phyloP scores from a whole-genome alignment of 2,888 invertebrate species.

The Agrochola circellaris region DNA sequence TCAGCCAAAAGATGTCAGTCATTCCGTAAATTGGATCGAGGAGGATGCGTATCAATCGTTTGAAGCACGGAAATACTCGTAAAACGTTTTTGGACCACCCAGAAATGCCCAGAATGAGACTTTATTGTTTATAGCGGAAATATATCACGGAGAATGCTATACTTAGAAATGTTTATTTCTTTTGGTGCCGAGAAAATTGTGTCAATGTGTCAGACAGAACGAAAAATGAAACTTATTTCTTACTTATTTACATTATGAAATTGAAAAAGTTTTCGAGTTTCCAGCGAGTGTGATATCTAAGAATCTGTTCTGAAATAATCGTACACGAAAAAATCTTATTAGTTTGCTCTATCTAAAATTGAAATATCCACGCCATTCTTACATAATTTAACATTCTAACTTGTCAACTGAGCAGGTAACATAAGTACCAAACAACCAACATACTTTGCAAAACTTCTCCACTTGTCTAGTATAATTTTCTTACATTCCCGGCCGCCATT shows the following conservation, averaged over 20 bases:
- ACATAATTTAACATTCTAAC: slow-evolving; percentile 9
- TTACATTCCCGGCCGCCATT: slow-evolving; percentile 40
- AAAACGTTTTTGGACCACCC: slow-evolving; percentile 55
- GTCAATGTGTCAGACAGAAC: slow-evolving; percentile 2
- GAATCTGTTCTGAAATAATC: neutral
- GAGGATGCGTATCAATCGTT: slow-evolving; percentile 42
- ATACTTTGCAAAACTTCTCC: slow-evolving; percentile 20
- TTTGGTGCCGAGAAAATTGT: slow-evolving; percentile 6
- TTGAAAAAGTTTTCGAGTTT: neutral
- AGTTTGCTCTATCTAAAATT: neutral
- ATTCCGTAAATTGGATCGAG: slow-evolving; percentile 49
- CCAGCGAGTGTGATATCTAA: neutral
- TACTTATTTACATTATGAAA: neutral
- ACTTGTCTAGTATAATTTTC: slow-evolving; percentile 38
- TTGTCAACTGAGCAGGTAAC: slow-evolving; percentile 10
- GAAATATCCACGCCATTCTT: neutral
- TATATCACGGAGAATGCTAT: neutral
- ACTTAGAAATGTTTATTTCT: neutral
- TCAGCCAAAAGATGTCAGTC: slow-evolving; percentile 38
- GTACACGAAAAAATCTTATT: neutral
- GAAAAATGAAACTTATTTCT: neutral
- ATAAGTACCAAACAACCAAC: slow-evolving; percentile 4
- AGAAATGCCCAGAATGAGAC: slow-evolving; percentile 5
- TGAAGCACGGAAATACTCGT: slow-evolving; percentile 43
- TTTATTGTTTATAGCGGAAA: slow-evolving; percentile 43